Percentiles rank a stretch among this genome's conserved stretches.
These are phyloP conservation scores for Lutraria rhynchaena DNA, from an alignment of 1,140 invertebrate species.

Conservation along the genomic window DNA sequence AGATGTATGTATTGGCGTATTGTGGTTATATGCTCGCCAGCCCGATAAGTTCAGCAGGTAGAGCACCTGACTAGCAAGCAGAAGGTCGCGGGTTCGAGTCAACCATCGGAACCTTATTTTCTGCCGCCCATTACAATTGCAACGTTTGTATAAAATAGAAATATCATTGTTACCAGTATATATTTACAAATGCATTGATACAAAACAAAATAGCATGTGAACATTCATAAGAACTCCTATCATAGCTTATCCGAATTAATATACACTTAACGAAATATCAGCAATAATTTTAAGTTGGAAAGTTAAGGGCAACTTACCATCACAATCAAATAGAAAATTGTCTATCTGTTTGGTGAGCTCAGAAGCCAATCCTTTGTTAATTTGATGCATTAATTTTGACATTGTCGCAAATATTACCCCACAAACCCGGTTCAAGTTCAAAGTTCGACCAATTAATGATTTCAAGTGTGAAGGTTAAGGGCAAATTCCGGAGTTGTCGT, in stretches of 20 bases:
- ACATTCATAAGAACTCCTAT: not conserved
- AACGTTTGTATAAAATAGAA: not conserved
- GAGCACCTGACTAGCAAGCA: no score
- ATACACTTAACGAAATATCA: not conserved
- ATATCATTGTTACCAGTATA: not conserved
- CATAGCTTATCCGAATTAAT: not conserved
- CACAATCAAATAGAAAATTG: constrained; percentile 63
- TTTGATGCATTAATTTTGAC: constrained; percentile 42
- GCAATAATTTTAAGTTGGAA: not conserved
- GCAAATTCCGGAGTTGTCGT: no score
- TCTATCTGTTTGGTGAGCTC: constrained; percentile 45
- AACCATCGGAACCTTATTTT: no score
- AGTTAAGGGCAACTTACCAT: constrained; percentile 39
- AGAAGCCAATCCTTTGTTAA: constrained; percentile 24
- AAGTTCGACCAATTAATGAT: no score
- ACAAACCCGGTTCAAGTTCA: no score
- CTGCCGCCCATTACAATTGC: no score
- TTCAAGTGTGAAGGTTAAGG: no score
- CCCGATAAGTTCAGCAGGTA: no score
- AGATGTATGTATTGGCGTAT: not conserved
- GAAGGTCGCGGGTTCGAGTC: no score
- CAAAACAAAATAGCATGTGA: not conserved
- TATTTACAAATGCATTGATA: not conserved
- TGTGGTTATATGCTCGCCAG: not conserved
- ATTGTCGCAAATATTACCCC: no score